Percentiles rank a stretch among this genome's conserved stretches.
Evolutionary conservation across 1,140 invertebrate genomes (phyloP).

Genomic region (Aplysia californica): DNA sequence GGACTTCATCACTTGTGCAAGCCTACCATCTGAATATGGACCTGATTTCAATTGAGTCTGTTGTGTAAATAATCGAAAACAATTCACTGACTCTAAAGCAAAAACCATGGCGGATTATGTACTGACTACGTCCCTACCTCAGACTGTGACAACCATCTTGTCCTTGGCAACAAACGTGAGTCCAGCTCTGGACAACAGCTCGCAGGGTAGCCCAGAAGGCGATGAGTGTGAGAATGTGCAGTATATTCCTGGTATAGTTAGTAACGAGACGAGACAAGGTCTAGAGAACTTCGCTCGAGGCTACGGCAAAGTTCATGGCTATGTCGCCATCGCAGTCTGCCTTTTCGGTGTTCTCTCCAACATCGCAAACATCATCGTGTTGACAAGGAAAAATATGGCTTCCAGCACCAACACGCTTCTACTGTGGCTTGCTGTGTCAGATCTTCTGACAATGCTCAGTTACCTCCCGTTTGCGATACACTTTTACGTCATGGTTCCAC

Average conservation of each 20-base stretch:
- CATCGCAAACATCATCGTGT: slow-evolving; percentile 87
- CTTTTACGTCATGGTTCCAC: slow-evolving; percentile 61
- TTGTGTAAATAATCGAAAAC: too few species aligned
- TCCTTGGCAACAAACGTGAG: neutral
- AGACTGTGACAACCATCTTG: neutral
- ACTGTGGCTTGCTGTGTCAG: slow-evolving; percentile 85
- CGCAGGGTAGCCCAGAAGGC: neutral
- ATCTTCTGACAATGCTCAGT: slow-evolving; percentile 88
- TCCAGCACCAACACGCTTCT: slow-evolving; percentile 87
- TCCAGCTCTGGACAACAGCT: neutral
- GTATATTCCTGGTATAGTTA: slow-evolving; percentile 32
- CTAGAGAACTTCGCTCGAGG: slow-evolving; percentile 37
- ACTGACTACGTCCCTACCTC: neutral
- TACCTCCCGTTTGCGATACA: slow-evolving; percentile 87
- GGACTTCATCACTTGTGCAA: too few species aligned
- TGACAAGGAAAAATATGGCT: slow-evolving; percentile 88
- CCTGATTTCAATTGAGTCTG: too few species aligned
- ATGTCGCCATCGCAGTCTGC: slow-evolving; percentile 80
- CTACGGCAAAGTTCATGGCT: slow-evolving; percentile 75
- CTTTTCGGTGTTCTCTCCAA: slow-evolving; percentile 90
- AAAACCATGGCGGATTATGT: neutral
- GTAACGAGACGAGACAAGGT: slow-evolving; percentile 12
- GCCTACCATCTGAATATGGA: too few species aligned
- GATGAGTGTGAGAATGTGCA: neutral
- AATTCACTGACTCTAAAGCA: too few species aligned